Base-by-base conservation (phyloP, 2,797 vertebrate species). In the Thunnus albacares region DNA sequence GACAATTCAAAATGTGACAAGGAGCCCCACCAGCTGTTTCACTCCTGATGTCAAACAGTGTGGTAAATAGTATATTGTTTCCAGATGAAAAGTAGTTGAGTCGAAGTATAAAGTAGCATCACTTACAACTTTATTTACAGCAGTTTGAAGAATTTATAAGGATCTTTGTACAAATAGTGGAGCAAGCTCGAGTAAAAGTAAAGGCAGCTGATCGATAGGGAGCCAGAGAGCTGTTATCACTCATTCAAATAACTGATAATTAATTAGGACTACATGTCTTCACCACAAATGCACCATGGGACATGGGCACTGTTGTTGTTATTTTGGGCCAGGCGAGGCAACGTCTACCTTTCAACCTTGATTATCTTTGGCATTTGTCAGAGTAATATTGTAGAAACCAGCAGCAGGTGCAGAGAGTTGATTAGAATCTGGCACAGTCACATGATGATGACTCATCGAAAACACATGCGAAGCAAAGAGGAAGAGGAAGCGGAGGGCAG, bases 351-450 rank as follows among this genome's bases (percentile, higher is more conserved):
- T 87, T 90, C 85, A 89, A 73, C 84, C 71, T 86, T 80, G 82
- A 93, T 91, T 89, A 92, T 82, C 58, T 84, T 85, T 57, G 80
- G 85, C 75, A 85, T 89, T 89, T 88, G 88, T 93, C 90, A 91
- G 87, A 74, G 63, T 85, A 73, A 74, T 33, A 7, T 60, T 55
- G 83, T 10, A 53, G 62, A 80, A 86, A 74, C 53, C 79, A 84
- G 87, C 83, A 89, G 90, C 91, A 92, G 90, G 88, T 90, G 92
- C 85, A 81, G 65, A 10, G 72, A 74, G 78, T 70, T 86, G 89
- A 93, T 91, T 87, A 87, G 70, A 82, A 92, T 92, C 92, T 91
- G 90, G 82, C 91, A 71, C 69, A 47, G 90, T 92, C 89, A 79
- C 87, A 85, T 80, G 88, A 90, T 80, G 85, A 88, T 87, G 91